Evolutionary conservation across 2,113 vertebrate species (phyloP).

Genomic region (Elanoides forficatus): DNA sequence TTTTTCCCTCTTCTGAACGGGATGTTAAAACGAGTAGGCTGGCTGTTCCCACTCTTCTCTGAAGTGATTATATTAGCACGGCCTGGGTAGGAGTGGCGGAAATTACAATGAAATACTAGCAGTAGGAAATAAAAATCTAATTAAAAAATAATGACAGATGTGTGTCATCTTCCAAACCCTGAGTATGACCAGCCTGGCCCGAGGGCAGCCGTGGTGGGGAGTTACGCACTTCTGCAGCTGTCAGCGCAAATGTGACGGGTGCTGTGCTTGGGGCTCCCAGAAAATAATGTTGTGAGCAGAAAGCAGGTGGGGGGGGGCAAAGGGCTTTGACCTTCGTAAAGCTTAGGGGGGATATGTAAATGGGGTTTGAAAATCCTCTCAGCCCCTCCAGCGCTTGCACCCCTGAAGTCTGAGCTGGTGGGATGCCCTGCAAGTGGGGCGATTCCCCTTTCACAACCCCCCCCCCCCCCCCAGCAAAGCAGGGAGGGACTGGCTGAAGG

Average conservation of each 20-base stretch:
- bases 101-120: conserved; percentile 45
- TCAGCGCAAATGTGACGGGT: rapidly evolving
- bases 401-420: neutral
- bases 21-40: neutral
- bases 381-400: neutral
- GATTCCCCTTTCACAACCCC: neutral
- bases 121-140: conserved; percentile 42
- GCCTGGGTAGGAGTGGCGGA: conserved; percentile 38
- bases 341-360: no score
- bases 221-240: neutral
- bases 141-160: conserved; percentile 26
- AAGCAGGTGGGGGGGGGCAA: rapidly evolving
- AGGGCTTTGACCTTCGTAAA: neutral
- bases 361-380: neutral
- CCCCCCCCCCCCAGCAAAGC: neutral
- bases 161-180: neutral
- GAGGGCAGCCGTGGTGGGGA: neutral
- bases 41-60: conserved; percentile 18
- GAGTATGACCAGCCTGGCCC: neutral
- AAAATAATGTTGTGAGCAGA: neutral
- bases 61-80: neutral
- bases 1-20: neutral
- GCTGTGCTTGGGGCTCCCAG: neutral
- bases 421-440: rapidly evolving
- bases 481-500: neutral